These are phyloP conservation scores for Anthonomus grandis DNA, from an alignment of 1,140 invertebrate species.

Conservation along the genomic window DNA sequence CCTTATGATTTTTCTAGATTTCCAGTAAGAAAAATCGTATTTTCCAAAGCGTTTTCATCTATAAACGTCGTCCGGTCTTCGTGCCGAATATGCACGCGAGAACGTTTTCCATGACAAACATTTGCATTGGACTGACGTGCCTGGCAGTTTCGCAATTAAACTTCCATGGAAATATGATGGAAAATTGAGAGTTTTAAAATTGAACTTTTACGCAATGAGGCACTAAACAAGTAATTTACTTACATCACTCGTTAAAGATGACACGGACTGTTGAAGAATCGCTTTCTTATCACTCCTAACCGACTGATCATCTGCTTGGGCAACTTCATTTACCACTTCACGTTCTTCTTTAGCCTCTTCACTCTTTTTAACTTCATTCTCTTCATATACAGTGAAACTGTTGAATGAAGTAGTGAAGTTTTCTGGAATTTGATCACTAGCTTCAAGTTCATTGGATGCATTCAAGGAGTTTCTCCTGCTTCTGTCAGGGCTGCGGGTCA, in stretches of 20 bases:
- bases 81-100: too few species aligned
- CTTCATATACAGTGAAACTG: slow-evolving; percentile 17
- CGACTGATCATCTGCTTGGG: not conserved
- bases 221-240: too few species aligned
- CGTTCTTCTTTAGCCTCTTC: not conserved
- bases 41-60: too few species aligned
- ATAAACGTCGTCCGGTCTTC: too few species aligned
- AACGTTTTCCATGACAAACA: too few species aligned
- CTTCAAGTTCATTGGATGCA: not conserved
- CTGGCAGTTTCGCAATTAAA: too few species aligned
- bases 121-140: too few species aligned
- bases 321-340: not conserved
- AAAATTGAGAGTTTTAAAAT: too few species aligned
- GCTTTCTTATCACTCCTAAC: not conserved
- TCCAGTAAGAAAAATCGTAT: too few species aligned
- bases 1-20: too few species aligned
- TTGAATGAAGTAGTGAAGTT: not conserved
- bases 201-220: too few species aligned
- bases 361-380: not conserved
- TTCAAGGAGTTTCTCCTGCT: slow-evolving; percentile 15
- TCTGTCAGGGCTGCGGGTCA: slow-evolving; percentile 46
- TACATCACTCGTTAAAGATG: slow-evolving; percentile 23
- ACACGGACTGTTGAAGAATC: slow-evolving; percentile 14
- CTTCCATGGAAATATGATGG: too few species aligned
- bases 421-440: not conserved